These are phyloP conservation scores for Hemistola chrysoprasaria DNA, from an alignment of 2,888 invertebrate species.

Conservation along the genomic window DNA sequence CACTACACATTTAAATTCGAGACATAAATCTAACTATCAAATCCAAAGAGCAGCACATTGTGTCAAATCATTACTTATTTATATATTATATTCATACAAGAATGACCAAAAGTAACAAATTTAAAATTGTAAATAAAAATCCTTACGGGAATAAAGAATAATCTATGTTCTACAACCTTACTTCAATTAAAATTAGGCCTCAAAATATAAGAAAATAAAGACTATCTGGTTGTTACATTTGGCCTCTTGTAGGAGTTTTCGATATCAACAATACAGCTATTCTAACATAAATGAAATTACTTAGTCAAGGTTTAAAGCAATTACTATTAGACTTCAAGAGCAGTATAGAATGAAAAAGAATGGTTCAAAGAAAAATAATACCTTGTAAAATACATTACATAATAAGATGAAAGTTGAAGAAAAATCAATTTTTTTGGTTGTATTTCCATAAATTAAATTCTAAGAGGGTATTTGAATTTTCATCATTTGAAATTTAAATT, in stretches of 20 bases:
- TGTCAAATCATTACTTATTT: constrained; percentile 21
- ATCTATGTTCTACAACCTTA: too few species aligned
- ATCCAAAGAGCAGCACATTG: constrained; percentile 37
- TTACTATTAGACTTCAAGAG: too few species aligned
- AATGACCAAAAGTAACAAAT: constrained; percentile 33
- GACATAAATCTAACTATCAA: constrained; percentile 40
- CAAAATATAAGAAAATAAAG: constrained; percentile 19
- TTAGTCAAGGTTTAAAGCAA: background rate
- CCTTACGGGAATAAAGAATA: too few species aligned
- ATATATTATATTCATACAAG: constrained; percentile 27
- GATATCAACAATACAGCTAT: constrained; percentile 4
- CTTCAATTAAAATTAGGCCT: background rate
- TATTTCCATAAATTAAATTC: too few species aligned
- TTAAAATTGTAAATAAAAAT: constrained; percentile 1
- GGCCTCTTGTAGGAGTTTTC: constrained; percentile 35
- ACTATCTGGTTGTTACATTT: constrained; percentile 41
- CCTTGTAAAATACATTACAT: too few species aligned
- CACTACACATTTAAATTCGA: constrained; percentile 20
- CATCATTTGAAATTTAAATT: too few species aligned
- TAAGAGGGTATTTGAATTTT: too few species aligned
- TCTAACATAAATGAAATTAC: background rate
- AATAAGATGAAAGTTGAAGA: too few species aligned
- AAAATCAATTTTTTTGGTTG: too few species aligned
- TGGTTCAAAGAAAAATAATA: too few species aligned
- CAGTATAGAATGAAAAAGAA: too few species aligned